These are phyloP conservation scores for Turritopsis dohrnii DNA, from an alignment of 30 jellyfish, hydroid and myxozoan genomes.

Conservation along the genomic window DNA sequence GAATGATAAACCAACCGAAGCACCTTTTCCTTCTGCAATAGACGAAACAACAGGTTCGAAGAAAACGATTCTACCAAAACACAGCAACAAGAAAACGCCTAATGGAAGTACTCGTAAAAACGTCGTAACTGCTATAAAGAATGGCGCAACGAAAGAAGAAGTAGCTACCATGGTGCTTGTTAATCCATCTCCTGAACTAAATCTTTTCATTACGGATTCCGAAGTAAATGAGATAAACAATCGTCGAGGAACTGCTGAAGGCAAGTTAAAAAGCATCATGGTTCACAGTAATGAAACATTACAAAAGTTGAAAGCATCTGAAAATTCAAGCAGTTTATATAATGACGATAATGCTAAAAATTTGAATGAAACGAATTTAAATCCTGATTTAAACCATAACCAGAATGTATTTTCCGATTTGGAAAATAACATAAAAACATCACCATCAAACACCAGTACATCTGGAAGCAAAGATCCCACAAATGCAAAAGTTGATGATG, in stretches of 20 bases:
- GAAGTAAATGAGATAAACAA: constrained; percentile 30
- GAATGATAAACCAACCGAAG: neutral
- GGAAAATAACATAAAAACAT: neutral
- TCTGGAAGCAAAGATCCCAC: neutral
- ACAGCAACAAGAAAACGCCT: neutral
- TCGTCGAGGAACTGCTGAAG: constrained; percentile 18
- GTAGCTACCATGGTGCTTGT: constrained; percentile 39
- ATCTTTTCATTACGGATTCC: constrained; percentile 5
- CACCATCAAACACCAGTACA: neutral
- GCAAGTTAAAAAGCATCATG: neutral
- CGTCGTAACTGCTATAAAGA: constrained; percentile 26
- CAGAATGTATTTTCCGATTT: neutral
- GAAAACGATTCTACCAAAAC: neutral
- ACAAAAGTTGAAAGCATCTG: neutral
- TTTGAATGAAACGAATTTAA: neutral
- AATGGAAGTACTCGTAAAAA: neutral
- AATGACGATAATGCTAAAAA: neutral
- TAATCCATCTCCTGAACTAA: constrained; percentile 37
- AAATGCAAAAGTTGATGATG: constrained; percentile 17
- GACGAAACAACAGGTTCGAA: neutral
- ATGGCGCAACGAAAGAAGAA: constrained; percentile 30
- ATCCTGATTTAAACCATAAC: constrained; percentile 13
- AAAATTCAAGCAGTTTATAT: neutral
- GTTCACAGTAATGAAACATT: neutral
- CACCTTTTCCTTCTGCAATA: neutral